A percentile compares a stretch with the other conserved stretches of the same genome.
Evolutionary conservation across 2,888 invertebrate species (phyloP).

Genomic region (Drosophila incognita): DNA sequence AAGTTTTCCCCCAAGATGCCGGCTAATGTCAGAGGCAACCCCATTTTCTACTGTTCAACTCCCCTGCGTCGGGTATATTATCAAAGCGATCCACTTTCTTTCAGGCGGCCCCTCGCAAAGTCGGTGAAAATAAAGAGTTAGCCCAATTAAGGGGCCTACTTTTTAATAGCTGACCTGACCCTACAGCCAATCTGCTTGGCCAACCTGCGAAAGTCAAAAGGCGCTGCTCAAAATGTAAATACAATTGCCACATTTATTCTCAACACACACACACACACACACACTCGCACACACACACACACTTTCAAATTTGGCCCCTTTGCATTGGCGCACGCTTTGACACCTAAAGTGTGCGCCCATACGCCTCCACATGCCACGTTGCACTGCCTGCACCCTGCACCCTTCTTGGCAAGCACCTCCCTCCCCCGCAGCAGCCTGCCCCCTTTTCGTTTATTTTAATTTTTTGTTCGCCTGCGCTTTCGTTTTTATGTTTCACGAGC

Average conservation of each 20-base stretch:
- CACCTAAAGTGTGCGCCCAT: slow-evolving; percentile 79
- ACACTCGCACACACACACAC: neutral
- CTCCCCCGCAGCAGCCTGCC: neutral
- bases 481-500: slow-evolving; percentile 63
- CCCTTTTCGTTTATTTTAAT: slow-evolving; percentile 74
- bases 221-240: slow-evolving; percentile 66
- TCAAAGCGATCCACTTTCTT: slow-evolving; percentile 21
- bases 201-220: slow-evolving; percentile 54
- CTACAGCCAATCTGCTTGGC: slow-evolving; percentile 12
- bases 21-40: neutral
- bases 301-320: slow-evolving; percentile 32
- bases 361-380: slow-evolving; percentile 55
- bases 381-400: slow-evolving; percentile 9
- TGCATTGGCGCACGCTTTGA: slow-evolving; percentile 69
- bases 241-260: slow-evolving; percentile 76
- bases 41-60: neutral
- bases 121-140: slow-evolving; percentile 52
- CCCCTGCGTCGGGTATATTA: neutral
- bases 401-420: slow-evolving; percentile 34
- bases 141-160: slow-evolving; percentile 64
- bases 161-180: slow-evolving; percentile 37
- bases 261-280: slow-evolving; percentile 20
- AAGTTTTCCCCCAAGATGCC: neutral
- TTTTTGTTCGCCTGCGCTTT: slow-evolving; percentile 78
- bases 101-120: slow-evolving; percentile 1